Conservation (phyloP, 2,113 vertebrate species). For the Pomatorhinus ruficollis region DNA sequence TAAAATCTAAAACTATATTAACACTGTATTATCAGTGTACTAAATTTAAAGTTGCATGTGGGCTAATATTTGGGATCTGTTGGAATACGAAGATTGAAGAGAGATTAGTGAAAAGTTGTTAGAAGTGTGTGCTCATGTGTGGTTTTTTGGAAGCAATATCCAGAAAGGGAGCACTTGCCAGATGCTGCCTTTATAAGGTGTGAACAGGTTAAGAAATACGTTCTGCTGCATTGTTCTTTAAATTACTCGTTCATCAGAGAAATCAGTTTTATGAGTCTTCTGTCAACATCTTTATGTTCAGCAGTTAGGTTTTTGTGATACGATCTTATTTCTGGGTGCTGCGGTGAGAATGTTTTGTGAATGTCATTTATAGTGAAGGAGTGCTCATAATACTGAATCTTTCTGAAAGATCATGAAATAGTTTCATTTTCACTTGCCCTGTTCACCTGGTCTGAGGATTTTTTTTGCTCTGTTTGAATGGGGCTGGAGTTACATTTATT, state of each 20-base stretch:
- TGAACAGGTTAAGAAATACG: constrained; percentile 38
- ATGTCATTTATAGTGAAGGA: neutral
- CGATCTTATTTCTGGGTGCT: neutral
- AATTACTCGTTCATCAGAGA: neutral
- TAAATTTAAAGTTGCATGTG: neutral
- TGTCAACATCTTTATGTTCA: neutral
- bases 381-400: neutral
- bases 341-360: neutral
- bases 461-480: neutral
- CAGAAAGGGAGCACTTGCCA: neutral
- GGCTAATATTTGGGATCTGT: neutral
- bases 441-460: neutral
- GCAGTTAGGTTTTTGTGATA: neutral
- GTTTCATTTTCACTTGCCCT: constrained; percentile 37
- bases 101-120: neutral
- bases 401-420: neutral
- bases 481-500: neutral
- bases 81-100: neutral
- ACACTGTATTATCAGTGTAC: neutral
- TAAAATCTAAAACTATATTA: neutral
- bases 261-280: neutral
- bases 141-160: constrained; percentile 1
- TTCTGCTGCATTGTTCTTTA: constrained; percentile 24
- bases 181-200: constrained; percentile 36
- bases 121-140: neutral